Evolutionary conservation across 1,140 invertebrate genomes (phyloP), one percentile per base, ranked within the genome.

Genomic region (Scaptomyza montana): DNA sequence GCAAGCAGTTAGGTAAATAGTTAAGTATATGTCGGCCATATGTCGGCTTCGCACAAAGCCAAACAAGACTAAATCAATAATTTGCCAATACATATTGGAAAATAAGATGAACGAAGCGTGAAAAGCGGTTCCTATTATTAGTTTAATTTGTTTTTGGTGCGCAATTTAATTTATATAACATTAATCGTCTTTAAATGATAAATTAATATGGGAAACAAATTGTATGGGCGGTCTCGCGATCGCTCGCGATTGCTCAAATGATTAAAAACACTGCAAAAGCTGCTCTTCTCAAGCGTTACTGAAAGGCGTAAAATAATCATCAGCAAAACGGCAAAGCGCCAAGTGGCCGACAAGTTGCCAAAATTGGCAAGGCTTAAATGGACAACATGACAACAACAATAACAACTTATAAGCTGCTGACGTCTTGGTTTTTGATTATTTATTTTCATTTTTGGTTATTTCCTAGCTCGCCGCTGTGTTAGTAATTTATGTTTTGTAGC

Each of bases 61-160:
- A 64, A 54, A 6, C 21, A 74, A 86, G 78, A 71, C 70, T 66
- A 69, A 86, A 78, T 75, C 78, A 86, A 86, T 86, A 87, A 86
- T 86, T 86, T 78, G 21, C 49, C 62, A 77, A 78, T 55, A 43
- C n/a, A 9, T 6, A 36, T 2, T 6, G 33, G 33, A 43, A 5
- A n/a, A 43, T n/a, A 43, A 43, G 39, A n/a, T n/a, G 62, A 60
- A 50, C 28, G 51, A 69, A 87, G 82, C 84, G 84, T 79, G 84
- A 89, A 89, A 89, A 89, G 71, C 77, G 85, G 84, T 89, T 87
- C 82, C 84, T 89, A 89, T 89, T 89, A 89, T 89, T 89, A 89
- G 77, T 78, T 89, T 65, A 89, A 84, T 89, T 89, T 89, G 84
- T 89, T 89, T 87, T 82, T 82, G 84, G 76, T 72, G 78, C 82